Percentiles rank a stretch among this genome's conserved stretches.
These are phyloP conservation scores for Cheilosia scutellata DNA, from an alignment of 2,888 invertebrate species.

Conservation along the genomic window DNA sequence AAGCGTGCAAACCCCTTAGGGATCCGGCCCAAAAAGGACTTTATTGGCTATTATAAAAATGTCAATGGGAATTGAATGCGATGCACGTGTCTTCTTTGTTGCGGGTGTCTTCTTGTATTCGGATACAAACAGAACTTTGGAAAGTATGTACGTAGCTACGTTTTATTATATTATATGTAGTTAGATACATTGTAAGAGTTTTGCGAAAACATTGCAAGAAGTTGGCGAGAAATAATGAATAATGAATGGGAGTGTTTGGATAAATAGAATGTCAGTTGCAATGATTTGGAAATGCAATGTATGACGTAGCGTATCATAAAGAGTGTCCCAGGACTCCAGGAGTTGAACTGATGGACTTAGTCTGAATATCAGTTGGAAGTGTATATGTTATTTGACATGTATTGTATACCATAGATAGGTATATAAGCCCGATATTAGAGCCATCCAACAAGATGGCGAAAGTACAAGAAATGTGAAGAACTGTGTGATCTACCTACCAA, in stretches of 20 bases:
- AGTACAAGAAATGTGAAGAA: too few relatives aligned
- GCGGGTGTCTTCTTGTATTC: slow-evolving; percentile 4
- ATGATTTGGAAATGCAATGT: too few relatives aligned
- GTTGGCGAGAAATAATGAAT: not conserved
- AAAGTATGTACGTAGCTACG: slow-evolving; percentile 33
- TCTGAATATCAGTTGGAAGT: too few relatives aligned
- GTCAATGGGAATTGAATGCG: slow-evolving; percentile 63
- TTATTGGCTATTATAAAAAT: slow-evolving; percentile 44
- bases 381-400: too few relatives aligned
- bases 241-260: slow-evolving; percentile 8
- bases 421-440: too few relatives aligned
- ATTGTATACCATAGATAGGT: too few relatives aligned
- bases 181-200: slow-evolving; percentile 23
- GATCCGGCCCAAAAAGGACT: slow-evolving; percentile 10
- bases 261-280: not conserved
- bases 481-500: too few relatives aligned
- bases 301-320: too few relatives aligned
- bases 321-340: too few relatives aligned
- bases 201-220: slow-evolving; percentile 3
- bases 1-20: slow-evolving; percentile 16
- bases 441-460: too few relatives aligned
- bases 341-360: too few relatives aligned
- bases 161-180: slow-evolving; percentile 61
- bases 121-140: not conserved
- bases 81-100: slow-evolving; percentile 60